phyloP scores from a whole-genome alignment of 2,113 vertebrate species.

The pig (Sus scrofa) region DNA sequence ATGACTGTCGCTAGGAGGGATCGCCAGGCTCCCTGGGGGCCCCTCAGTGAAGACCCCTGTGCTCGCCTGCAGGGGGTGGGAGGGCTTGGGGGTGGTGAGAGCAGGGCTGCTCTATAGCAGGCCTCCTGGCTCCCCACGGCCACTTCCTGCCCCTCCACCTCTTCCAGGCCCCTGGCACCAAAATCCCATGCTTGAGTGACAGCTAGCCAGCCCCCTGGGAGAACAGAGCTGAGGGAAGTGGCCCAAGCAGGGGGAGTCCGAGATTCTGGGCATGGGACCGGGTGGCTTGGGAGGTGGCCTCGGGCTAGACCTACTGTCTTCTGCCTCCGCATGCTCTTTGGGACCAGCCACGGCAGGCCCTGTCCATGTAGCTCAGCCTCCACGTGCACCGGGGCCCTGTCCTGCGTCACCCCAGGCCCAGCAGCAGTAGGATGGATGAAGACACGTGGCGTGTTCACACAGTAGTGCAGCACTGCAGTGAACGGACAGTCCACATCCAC shows the following conservation, averaged over 20 bases:
- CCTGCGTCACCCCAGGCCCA: neutral
- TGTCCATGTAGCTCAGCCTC: neutral
- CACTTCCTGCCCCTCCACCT: neutral
- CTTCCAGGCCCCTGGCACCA: neutral
- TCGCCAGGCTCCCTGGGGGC: neutral
- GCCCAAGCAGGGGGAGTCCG: neutral
- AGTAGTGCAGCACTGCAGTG: rapidly evolving
- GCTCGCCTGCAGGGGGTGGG: neutral
- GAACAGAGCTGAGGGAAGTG: neutral
- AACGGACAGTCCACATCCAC: rapidly evolving
- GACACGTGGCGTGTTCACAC: rapidly evolving
- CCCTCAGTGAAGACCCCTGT: neutral
- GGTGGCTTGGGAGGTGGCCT: neutral
- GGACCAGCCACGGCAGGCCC: neutral
- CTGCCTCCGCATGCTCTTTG: rapidly evolving
- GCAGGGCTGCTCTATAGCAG: neutral
- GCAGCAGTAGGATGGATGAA: neutral
- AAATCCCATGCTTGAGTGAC: neutral
- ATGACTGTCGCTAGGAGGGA: neutral
- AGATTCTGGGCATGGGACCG: neutral
- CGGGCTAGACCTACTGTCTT: neutral
- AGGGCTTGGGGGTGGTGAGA: neutral
- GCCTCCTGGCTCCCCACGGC: neutral
- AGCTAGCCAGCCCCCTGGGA: neutral
- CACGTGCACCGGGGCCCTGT: neutral